Evolutionary conservation across 2,113 vertebrate species (phyloP), one percentile per base, ranked within the genome.

Genomic region (Plecturocebus donacophilus): DNA sequence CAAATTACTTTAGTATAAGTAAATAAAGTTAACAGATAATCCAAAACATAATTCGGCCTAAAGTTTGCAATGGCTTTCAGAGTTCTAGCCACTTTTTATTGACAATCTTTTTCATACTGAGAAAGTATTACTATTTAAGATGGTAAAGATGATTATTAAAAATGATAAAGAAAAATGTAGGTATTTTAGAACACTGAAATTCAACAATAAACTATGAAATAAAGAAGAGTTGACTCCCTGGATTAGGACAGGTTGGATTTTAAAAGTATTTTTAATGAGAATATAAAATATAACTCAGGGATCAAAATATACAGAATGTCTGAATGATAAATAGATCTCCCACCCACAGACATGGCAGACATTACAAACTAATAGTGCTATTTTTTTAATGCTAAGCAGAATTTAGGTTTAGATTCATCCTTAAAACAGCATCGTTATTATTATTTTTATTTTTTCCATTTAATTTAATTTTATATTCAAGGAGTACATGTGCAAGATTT

Each of bases 21-120:
- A 91, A 84, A 77, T 64, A 90, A 88, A 70, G 3, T 90, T 79
- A 83, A 95, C 17, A 85, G 10, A 56, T 81, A 91, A 94, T 66
- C 5, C 5, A 16, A 88, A 95, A 56, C 1, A 27, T n/a, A 45
- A 89, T 94, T 89, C 85, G 11, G 13, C 58, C 76, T 71, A 21
- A n/a, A 86, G 91, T 23, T 35, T 61, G 6, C 38, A 91, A 8
- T 75, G 45, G 13, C 87, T 93, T 93, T 75, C n/a, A 91, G 71
- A 84, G 38, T 52, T 80, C 70, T 70, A 80, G 40, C 76, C 27
- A 5, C 5, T 70, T 81, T 90, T 54, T 76, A 66, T 76, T 92
- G 54, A 35, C 47, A 73, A 80, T 35, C 3, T 27, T 79, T 94
- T 77, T 17, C 10, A 56, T 56, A 17, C 30, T 85, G 35, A 87